Evolutionary conservation across 2,113 vertebrate genomes (phyloP), one percentile per base, ranked within the genome.

Genomic region (Crotalus helleri): DNA sequence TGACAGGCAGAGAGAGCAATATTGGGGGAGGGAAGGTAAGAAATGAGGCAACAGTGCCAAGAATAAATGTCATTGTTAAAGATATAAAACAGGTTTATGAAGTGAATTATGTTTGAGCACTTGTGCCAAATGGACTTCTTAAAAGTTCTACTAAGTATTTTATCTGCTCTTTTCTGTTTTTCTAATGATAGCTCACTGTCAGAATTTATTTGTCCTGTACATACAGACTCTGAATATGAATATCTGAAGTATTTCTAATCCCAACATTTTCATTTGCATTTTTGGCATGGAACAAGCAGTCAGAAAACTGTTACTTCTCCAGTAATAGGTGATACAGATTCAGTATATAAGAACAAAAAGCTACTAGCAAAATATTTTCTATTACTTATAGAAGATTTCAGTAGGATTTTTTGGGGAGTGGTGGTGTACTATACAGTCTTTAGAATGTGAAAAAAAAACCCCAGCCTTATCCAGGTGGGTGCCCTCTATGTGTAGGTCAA

Each of bases 71-170:
- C 91, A 90, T 88, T 94, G 87, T 64, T 69, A 81, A 92, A 91
- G 94, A 91, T 5, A 4, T 24, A 61, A 13, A 49, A 44, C 69
- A 93, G 87, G 13, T 88, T 85, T 92, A 29, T 81, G 3, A 92
- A 92, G 58, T 87, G 7, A 93, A 94, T 95, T 74, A 55, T 29
- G n/a, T 85, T 26, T 61, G 51, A 53, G 15, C 61, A 46, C 29
- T 92, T 96, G 94, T 12, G 39, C 87, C 93, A 96, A 91, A 6
- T 93, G n/a, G 61, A 29, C 93, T 94, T 92, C 64, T 94, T 95
- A 94, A 95, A 96, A 95, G 58, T 58, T 92, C 39, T 93, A 93
- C 49, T 57, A 89, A 97, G 95, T 95, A 39, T 93, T 96, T 97
- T 93, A 96, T 95, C 92, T 95, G 17, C 51, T 93, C 94, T n/a